These are phyloP conservation scores for Helobdella robusta DNA, from an alignment of 2,888 invertebrate genomes.

Conservation along the genomic window DNA sequence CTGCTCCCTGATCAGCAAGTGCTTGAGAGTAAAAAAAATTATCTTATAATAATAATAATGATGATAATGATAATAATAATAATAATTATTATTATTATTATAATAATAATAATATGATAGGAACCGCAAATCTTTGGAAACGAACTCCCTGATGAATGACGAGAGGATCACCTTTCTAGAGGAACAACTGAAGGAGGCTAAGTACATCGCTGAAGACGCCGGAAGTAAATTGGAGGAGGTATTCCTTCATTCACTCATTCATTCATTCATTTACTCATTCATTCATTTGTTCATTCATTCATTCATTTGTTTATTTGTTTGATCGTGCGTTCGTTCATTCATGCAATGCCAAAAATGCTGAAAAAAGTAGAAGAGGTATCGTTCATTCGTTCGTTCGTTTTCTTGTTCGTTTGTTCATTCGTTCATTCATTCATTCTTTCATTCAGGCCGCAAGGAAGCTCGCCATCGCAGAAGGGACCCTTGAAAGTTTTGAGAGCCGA, in stretches of 20 bases:
- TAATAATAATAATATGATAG: conserved; percentile 28
- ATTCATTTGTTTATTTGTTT: too few species aligned
- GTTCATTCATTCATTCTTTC: too few species aligned
- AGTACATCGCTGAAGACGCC: conserved; percentile 97
- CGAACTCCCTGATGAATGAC: conserved; percentile 94
- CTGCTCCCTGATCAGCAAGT: not conserved
- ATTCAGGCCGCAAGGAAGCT: conserved; percentile 97
- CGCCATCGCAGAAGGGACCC: conserved; percentile 99
- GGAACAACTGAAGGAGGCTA: conserved; percentile 96
- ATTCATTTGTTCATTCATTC: too few species aligned
- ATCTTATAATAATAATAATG: too few species aligned
- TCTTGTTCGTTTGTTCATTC: too few species aligned
- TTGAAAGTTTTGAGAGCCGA: conserved; percentile 98
- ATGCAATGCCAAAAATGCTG: not conserved
- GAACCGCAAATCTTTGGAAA: conserved; percentile 80
- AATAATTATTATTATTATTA: too few species aligned
- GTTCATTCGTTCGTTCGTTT: too few species aligned
- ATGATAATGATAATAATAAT: too few species aligned
- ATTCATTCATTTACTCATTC: too few species aligned
- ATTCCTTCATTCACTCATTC: too few species aligned
- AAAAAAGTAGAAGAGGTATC: too few species aligned
- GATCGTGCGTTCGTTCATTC: not conserved
- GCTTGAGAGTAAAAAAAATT: too few species aligned
- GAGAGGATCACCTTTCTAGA: conserved; percentile 98
- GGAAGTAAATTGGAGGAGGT: conserved; percentile 51